Percentiles rank a stretch among this genome's conserved stretches.
These are phyloP conservation scores for Callimorpha dominula DNA, from an alignment of 2,888 invertebrate species.

Conservation along the genomic window DNA sequence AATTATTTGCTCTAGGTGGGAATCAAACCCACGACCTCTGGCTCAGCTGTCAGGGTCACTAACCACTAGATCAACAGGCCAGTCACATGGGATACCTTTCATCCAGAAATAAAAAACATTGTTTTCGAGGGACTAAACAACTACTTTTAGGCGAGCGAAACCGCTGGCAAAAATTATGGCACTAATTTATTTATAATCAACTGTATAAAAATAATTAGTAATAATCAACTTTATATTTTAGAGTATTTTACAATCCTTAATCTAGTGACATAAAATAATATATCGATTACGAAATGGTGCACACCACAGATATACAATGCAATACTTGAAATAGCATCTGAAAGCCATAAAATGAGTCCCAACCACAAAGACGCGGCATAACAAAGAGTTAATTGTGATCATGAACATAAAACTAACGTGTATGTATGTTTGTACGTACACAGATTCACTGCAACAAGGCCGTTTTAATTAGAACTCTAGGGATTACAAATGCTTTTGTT, in stretches of 20 bases:
- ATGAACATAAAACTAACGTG: constrained; percentile 29
- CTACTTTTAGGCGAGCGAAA: no score
- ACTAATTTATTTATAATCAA: no score
- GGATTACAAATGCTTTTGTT: constrained; percentile 49
- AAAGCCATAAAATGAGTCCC: constrained; percentile 18
- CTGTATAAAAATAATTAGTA: no score
- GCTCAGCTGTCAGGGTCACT: no score
- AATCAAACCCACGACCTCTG: no score
- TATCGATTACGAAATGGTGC: background rate
- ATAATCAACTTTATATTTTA: no score
- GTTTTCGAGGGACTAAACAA: no score
- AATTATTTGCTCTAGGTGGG: no score
- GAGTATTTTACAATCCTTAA: background rate
- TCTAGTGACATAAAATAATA: background rate
- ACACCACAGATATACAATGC: background rate
- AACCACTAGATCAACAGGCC: no score
- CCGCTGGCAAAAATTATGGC: no score
- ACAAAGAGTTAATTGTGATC: constrained; percentile 54
- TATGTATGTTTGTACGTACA: constrained; percentile 27
- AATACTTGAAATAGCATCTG: constrained; percentile 7
- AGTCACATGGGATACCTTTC: no score
- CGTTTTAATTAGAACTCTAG: constrained; percentile 53
- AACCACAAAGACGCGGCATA: constrained; percentile 30
- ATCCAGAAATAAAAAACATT: no score
- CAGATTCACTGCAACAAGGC: constrained; percentile 50